Base-by-base conservation (phyloP, 2,797 vertebrate genomes). In the Adelosebastes latens region DNA sequence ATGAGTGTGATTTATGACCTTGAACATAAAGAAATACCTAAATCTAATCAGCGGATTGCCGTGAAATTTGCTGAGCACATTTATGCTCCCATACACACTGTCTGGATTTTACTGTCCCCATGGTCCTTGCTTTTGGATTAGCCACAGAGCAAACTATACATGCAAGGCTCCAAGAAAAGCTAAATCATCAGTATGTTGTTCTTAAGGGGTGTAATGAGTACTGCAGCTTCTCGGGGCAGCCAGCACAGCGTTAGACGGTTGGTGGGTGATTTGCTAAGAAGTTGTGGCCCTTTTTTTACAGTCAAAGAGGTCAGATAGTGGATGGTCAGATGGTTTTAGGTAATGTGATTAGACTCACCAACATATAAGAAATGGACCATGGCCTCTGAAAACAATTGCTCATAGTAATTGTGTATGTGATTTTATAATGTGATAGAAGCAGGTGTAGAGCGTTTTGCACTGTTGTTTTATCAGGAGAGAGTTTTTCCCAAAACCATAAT, bases 41-140 rank as follows among this genome's bases (percentile, higher is more conserved):
- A 77, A 75, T 80, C 13, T 52, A 78, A 77, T 84, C 85, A 82
- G 69, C 68, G 49, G 75, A 63, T 79, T 80, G 46, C 68, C 53
- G 34, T 64, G 53, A 68, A 68, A 78, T 80, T 62, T 83, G 77
- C 81, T 71, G 72, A 75, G 60, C 29, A 20, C 27, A 39, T 80
- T 78, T 27, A 25, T 6, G 24, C 24, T 60, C 75, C 73, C 56
- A 12, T 62, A 42, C 29, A 27, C 77, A 71, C 5, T 53, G 66
- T 77, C 73, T 71, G 73, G 55, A 61, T 76, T 36, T 63, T n/a
- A 36, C 34, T 77, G 78, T 79, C 73, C 71, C 73, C 12, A 0
- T 27, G 77, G 65, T 79, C n/a, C 71, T 32, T 32, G 27, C 67
- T 81, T 67, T 25, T 72, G 76, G 68, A 58, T 78, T 76, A 56